Conservation (phyloP, 1,140 invertebrate species). For the Andrena cerasifolii region DNA sequence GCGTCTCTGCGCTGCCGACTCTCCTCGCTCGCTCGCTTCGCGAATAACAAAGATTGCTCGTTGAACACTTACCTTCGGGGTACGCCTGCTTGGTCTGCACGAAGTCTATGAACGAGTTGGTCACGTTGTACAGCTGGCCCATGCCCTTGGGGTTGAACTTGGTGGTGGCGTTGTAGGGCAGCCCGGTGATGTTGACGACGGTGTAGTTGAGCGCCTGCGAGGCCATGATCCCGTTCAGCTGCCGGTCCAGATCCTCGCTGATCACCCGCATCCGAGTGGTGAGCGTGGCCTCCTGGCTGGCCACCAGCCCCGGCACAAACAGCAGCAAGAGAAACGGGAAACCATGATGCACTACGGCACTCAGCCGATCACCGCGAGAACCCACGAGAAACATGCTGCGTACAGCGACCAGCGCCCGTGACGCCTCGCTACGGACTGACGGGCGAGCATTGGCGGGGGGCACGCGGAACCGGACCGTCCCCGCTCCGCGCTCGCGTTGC, state of each 20-base stretch:
- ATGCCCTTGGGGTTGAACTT: conserved; percentile 86
- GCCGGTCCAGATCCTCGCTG: conserved; percentile 80
- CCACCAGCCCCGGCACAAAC: conserved; percentile 41
- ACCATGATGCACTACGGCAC: conserved; percentile 30
- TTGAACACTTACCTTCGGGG: conserved; percentile 82
- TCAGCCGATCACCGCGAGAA: conserved; percentile 3
- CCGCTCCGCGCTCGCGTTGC: background rate
- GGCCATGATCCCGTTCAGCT: conserved; percentile 79
- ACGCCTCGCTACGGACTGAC: conserved; percentile 75
- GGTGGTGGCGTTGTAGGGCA: conserved; percentile 83
- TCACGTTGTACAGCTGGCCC: conserved; percentile 87
- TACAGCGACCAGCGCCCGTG: conserved; percentile 69
- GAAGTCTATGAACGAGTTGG: conserved; percentile 85
- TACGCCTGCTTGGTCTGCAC: conserved; percentile 81
- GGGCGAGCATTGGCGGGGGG: conserved; percentile 6
- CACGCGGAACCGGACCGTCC: conserved; percentile 54
- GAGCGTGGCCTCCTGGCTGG: conserved; percentile 53
- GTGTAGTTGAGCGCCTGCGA: conserved; percentile 79
- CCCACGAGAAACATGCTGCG: conserved; percentile 41
- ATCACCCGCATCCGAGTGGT: conserved; percentile 68
- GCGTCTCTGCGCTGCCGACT: too few relatives aligned
- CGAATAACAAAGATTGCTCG: too few relatives aligned
- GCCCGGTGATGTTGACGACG: conserved; percentile 73
- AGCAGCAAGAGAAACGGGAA: conserved; percentile 19
- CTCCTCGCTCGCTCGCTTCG: background rate